These are phyloP conservation scores for Ceratothoa steindachneri DNA, from an alignment of 2,888 invertebrate species.

Conservation along the genomic window DNA sequence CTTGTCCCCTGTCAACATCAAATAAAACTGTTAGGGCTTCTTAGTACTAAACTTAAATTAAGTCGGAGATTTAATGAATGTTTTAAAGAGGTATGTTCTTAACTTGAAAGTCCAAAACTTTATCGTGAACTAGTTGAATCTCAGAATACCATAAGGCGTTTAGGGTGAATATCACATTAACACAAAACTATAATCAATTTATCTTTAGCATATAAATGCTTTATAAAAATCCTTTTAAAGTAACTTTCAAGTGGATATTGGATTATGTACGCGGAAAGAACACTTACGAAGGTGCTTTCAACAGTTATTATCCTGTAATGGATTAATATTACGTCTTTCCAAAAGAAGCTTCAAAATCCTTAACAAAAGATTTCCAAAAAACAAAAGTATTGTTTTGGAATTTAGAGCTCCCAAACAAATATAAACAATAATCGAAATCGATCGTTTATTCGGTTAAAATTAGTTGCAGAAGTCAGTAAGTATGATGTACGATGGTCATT, in stretches of 20 bases:
- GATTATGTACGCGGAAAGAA: too few relatives aligned
- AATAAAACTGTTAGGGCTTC: not conserved
- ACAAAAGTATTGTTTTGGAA: not conserved
- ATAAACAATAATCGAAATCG: not conserved
- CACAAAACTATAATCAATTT: too few relatives aligned
- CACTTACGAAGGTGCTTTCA: too few relatives aligned
- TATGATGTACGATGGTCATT: too few relatives aligned
- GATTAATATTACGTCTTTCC: not conserved
- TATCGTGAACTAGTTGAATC: not conserved
- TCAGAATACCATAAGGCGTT: too few relatives aligned
- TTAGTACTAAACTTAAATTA: not conserved
- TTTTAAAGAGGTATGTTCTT: not conserved
- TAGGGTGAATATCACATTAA: too few relatives aligned
- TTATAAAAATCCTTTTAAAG: too few relatives aligned
- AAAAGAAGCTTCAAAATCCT: not conserved
- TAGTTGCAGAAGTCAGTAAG: not conserved
- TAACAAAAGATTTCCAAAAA: not conserved
- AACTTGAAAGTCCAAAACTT: not conserved
- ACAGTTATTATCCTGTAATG: not conserved
- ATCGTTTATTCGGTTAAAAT: not conserved
- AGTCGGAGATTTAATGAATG: not conserved
- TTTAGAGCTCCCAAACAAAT: not conserved
- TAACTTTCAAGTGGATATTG: not conserved
- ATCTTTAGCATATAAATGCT: too few relatives aligned
- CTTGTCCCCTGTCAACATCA: constrained; percentile 11